Evolutionary conservation across 2,113 vertebrate genomes (phyloP).

Genomic region (Setophaga kirtlandii): DNA sequence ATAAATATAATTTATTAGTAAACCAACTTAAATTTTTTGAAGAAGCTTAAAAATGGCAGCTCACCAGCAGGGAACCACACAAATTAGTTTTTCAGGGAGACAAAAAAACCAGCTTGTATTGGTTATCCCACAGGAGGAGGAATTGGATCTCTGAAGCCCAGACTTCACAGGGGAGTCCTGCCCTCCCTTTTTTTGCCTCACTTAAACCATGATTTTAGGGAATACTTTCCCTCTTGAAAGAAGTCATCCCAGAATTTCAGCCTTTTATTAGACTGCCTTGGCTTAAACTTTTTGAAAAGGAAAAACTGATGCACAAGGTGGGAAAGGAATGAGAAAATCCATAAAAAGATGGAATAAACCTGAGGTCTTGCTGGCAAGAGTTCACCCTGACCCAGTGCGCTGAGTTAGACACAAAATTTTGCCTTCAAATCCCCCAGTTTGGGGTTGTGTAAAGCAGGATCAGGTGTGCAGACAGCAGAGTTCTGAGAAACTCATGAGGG

Average conservation of each 20-base stretch:
- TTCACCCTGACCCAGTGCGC: background rate
- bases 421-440: fast-evolving
- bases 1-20: background rate
- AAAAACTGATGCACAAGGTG: background rate
- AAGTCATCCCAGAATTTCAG: background rate
- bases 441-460: background rate
- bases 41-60: background rate
- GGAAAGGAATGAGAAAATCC: background rate
- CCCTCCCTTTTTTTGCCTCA: background rate
- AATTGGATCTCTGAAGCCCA: background rate
- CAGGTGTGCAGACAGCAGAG: background rate
- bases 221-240: background rate
- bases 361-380: background rate
- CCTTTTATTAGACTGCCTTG: background rate
- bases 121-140: background rate
- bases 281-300: background rate
- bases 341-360: background rate
- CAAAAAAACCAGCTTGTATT: background rate
- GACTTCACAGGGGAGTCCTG: background rate
- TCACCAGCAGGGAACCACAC: background rate
- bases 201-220: background rate
- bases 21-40: background rate
- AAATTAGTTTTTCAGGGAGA: background rate
- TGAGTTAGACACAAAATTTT: fast-evolving
- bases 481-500: background rate